Base-by-base conservation (phyloP, 2,888 invertebrate species). In the Lithophane leautieri region DNA sequence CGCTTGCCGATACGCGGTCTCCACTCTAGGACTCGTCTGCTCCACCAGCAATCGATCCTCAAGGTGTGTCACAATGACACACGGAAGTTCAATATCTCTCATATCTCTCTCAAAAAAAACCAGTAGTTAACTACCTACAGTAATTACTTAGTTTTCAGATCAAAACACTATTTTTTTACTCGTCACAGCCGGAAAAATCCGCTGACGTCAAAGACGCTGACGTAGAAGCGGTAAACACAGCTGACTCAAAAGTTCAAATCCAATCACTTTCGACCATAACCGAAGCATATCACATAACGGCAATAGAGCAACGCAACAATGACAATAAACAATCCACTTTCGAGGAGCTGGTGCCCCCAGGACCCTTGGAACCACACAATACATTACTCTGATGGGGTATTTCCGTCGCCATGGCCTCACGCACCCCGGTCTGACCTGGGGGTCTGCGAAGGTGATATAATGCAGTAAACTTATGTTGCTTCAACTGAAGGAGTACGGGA, bases 301-400 rank as follows among this genome's bases (percentile, higher is more conserved):
- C 50, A 56, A 61, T 25, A n/a, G 68, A 42, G 14, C 62, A 70
- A 56, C 9, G 1, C 42, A 54, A 52, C 54, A 69, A 67, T 71
- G 44, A 44, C 58, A 9, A 82, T 83, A 83, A 85, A 83, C 78
- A 72, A 78, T 3, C 74, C 47, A 73, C 86, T 83, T 78, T 78
- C 86, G 42, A 61, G 50, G 65, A 73, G 67, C 70, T 63, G 50
- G 67, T 72, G 81, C 25, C 69, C 85, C 54, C 22, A 22, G 60
- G 70, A 65, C 54, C 76, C 69, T 19, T 25, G 28, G 25, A 70
- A 50, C 73, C 12, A 52, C 42, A 87, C 86, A 85, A 85, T 87
- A 85, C 65, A 69, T 83, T 83, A 81, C 19, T 34, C 63, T 70
- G 76, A 67, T 28, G 14, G 7, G 73, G 82, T n/a, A 69, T 71